Evolutionary conservation across 2,797 vertebrate genomes (phyloP), one percentile per base, ranked within the genome.

Genomic region (Borostomias antarcticus): DNA sequence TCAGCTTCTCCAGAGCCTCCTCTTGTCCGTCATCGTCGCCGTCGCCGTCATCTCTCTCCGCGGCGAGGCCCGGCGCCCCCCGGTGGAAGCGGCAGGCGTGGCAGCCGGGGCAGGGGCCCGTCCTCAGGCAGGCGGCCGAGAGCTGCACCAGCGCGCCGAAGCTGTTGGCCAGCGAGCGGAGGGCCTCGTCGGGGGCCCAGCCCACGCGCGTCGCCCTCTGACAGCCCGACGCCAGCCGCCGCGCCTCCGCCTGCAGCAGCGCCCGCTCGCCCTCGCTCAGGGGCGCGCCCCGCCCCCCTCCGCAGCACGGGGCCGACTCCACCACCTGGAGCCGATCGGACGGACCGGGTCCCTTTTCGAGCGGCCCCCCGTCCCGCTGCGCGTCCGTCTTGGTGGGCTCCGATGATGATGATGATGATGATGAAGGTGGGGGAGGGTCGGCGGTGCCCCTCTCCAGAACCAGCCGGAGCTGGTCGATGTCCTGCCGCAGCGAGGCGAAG

Each of bases 141-240:
- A 99, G 85, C 66, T 95, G 94, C 43, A 98, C 90, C 57, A 99
- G 89, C 37, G 93, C 88, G 29, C 91, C 91, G n/a, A 99, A 99
- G 13, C 95, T 96, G 63, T 95, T 94, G 5, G 88, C 91, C 65
- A 98, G 85, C 0, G 85, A 93, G 0, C 81, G 73, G 35, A 96
- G 93, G 62, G 95, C 93, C 74, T 98, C 95, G 1, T 94, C 89
- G 0, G 94, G 93, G 37, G 95, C 93, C 89, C 95, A 96, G 47
- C 95, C 93, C 10, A 93, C 90, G 63, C 93, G 91, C 13, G 97
- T 95, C 30, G 96, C 94, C 0, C 94, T 92, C 78, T 96, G 95
- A 81, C 95, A 99, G 72, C 94, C 95, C 1, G 93, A 94, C 1
- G 96, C 94, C 72, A 99, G 81, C 64, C 92, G 91, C 68, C 85